phyloP scores from a whole-genome alignment of 2,797 vertebrate species.

The Champsocephalus gunnari region DNA sequence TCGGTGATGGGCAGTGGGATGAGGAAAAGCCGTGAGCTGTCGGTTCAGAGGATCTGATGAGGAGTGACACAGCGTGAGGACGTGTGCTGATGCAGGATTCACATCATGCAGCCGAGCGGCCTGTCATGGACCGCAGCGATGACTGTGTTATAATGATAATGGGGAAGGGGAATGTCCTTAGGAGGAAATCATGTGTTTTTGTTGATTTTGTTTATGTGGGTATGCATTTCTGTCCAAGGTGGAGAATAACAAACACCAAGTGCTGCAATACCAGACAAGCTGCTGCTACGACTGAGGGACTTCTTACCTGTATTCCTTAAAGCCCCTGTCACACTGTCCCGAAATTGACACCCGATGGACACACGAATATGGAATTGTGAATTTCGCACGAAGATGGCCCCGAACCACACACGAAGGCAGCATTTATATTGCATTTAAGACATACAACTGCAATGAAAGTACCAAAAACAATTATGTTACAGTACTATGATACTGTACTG shows the following conservation, averaged over 20 bases:
- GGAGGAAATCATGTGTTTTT: not conserved
- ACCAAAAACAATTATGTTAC: too few relatives aligned
- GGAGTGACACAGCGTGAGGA: conserved; percentile 56
- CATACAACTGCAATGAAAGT: too few relatives aligned
- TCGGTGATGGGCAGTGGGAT: not conserved
- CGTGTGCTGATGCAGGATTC: conserved; percentile 70
- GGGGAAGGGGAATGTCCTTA: conserved; percentile 5
- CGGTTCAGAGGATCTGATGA: conserved; percentile 47
- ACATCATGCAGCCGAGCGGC: conserved; percentile 52
- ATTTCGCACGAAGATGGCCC: too few relatives aligned
- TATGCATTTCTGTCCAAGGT: conserved; percentile 12
- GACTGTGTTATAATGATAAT: conserved; percentile 41
- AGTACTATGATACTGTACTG: too few relatives aligned
- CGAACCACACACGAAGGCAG: too few relatives aligned
- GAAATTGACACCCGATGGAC: too few relatives aligned
- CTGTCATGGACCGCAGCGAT: conserved; percentile 50
- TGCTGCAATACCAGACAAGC: not conserved
- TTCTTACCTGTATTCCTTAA: not conserved
- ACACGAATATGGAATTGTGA: too few relatives aligned
- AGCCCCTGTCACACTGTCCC: too few relatives aligned
- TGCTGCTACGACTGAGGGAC: not conserved
- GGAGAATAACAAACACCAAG: conserved; percentile 3
- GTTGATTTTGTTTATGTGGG: not conserved
- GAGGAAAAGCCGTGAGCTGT: conserved; percentile 36
- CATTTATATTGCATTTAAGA: too few relatives aligned